Base-by-base conservation (phyloP, 2,888 invertebrate genomes). In the Phymatocera aterrima region DNA sequence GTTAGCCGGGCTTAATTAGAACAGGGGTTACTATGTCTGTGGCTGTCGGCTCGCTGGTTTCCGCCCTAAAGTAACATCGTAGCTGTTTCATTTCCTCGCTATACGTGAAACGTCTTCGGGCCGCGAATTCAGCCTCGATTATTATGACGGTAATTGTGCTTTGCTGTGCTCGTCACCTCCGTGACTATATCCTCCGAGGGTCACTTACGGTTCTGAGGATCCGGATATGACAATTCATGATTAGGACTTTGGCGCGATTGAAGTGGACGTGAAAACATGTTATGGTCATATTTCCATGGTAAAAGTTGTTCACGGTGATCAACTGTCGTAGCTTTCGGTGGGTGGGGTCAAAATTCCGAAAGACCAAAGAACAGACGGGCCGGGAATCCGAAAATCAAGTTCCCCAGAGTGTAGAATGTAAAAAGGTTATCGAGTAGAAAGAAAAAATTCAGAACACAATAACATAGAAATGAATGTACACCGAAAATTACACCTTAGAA, bases 1-100 rank as follows among this genome's bases (percentile, higher is more conserved):
- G 86, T 88, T 87, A 87, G 88, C 84, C 81, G 84, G 82, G 88
- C 88, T 89, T 89, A 89, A 89, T 89, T 89, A 89, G 88, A 87
- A 87, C 88, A 83, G 84, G 86, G 88, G 84, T 87, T 85, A 85
- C 85, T 57, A 24, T 57, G 46, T 57, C 40, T 54, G 75, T 40
- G 57, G 60, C 75, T 75, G 75, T 75, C 82, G 85, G 85, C 83
- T 86, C 81, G 86, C 81, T 77, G 81, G 83, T 82, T 85, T 75
- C 57, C 75, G 43, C 28, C 75, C 40, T 28, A 83, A 84, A 83
- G 85, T 84, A 84, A 83, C 85, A 83, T 85, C 82, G 83, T 83
- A 78, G 80, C 83, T 83, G 85, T 87, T 85, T 84, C 85, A 83
- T 84, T 84, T 81, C 74, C 81, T 80, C 78, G 65, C 51, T 65